Evolutionary conservation across 2,113 vertebrate species (phyloP), one percentile per base, ranked within the genome.

Genomic region (Piaya cayana): DNA sequence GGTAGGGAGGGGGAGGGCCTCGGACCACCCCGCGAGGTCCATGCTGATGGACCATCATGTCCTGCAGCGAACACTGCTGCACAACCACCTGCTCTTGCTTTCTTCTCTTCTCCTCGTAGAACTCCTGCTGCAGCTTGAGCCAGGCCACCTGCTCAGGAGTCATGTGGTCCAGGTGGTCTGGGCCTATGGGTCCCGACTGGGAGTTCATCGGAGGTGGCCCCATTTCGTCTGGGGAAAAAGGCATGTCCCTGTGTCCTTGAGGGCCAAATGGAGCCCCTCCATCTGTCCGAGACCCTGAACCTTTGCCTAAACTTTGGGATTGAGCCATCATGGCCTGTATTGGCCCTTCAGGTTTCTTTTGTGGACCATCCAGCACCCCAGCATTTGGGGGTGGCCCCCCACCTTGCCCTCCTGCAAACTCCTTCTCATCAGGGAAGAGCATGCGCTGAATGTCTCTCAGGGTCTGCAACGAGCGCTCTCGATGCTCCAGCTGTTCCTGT

Each of bases 261-360:
- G 98, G 99, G 60, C 98, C 99, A 98, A 99, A 99, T 0, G 99
- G 98, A 87, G 98, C 98, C 67, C 98, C 98, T 87, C 98, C 98
- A 70, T 99, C 99, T 89, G 99, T 98, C 97, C 99, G 98, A 91
- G 99, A 98, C 91, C 98, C 99, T 23, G 98, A 98, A 32, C 98
- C 98, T 94, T 99, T 99, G 47, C 99, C 99, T 30, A 99, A 98
- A 96, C 98, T 99, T 98, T 99, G 99, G 90, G 99, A 99, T 92
- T 99, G 99, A 67, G 99, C 99, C 97, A 99, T 99, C 99, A 99
- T 99, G 58, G 99, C 99, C 98, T 99, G 99, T 64, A 99, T 98
- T 0, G 99, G 99, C 72, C 99, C 99, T 97, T 99, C 99, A 37
- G 99, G 97, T 90, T 98, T 98, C 94, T 99, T 99, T 83, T 98